A percentile compares a stretch with the other conserved stretches of the same genome.
Conservation (phyloP, 2,797 vertebrate genomes). For the Phataginus tricuspis region DNA sequence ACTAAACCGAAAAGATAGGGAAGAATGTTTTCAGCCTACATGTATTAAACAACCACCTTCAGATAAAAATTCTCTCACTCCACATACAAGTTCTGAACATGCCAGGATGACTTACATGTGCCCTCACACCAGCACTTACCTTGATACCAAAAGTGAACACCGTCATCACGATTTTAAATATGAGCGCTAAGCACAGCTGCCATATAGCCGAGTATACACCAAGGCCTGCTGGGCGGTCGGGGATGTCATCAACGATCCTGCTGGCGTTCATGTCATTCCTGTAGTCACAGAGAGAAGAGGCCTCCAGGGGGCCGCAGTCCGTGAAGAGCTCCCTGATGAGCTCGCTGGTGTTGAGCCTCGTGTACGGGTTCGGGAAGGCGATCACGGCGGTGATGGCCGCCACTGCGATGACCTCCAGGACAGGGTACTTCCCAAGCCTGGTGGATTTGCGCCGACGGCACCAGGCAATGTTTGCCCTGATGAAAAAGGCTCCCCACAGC, state of each 20-base stretch:
- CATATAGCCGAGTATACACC: conserved; percentile 98
- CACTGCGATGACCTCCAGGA: conserved; percentile 97
- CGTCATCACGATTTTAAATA: conserved; percentile 99
- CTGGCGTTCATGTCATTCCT: conserved; percentile 97
- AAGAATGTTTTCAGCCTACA: not conserved
- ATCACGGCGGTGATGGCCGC: conserved; percentile 96
- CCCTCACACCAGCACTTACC: conserved; percentile 85
- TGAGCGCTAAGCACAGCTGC: conserved; percentile 97
- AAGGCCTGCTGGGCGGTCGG: conserved; percentile 92
- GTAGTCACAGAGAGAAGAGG: conserved; percentile 98
- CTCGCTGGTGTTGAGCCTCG: conserved; percentile 98
- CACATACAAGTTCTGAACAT: conserved; percentile 14
- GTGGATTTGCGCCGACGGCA: conserved; percentile 97
- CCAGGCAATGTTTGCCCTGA: conserved; percentile 98
- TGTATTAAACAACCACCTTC: not conserved
- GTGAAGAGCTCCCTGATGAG: conserved; percentile 99
- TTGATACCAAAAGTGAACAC: conserved; percentile 99
- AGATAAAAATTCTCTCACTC: conserved; percentile 1
- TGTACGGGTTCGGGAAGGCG: conserved; percentile 98
- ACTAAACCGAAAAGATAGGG: not conserved
- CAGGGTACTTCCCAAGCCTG: conserved; percentile 97
- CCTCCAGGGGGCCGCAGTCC: conserved; percentile 96
- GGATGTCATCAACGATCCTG: conserved; percentile 92
- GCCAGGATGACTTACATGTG: not conserved
- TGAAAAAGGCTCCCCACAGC: conserved; percentile 99